phyloP scores from a whole-genome alignment of 2,888 invertebrate species.

The Augochlorella aurata region DNA sequence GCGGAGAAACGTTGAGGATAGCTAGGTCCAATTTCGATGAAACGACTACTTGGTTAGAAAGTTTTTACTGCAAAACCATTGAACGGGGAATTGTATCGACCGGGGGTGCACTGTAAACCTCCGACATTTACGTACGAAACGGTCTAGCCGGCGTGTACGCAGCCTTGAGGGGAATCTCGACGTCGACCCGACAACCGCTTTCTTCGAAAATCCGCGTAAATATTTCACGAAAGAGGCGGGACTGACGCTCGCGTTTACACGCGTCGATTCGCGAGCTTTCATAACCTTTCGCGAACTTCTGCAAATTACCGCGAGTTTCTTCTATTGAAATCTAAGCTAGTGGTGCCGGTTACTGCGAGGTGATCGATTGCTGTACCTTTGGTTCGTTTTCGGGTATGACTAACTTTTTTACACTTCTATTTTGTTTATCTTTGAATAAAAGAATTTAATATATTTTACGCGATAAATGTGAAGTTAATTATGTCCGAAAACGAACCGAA shows the following conservation, averaged over 20 bases:
- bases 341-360: too few relatives aligned
- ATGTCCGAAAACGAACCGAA: too few relatives aligned
- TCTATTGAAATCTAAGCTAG: too few relatives aligned
- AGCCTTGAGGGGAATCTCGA: conserved; percentile 38
- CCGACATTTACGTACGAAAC: conserved; percentile 31
- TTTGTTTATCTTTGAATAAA: too few relatives aligned
- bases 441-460: too few relatives aligned
- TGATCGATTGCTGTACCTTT: too few relatives aligned
- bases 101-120: conserved; percentile 11
- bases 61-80: not conserved
- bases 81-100: conserved; percentile 22
- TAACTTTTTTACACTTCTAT: too few relatives aligned
- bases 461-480: too few relatives aligned
- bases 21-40: not conserved
- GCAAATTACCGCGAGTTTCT: too few relatives aligned
- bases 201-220: conserved; percentile 44
- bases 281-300: not conserved
- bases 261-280: not conserved
- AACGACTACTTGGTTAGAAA: not conserved
- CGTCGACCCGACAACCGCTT: conserved; percentile 22
- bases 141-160: conserved; percentile 10
- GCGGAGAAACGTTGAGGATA: not conserved
- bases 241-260: conserved; percentile 17
- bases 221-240: conserved; percentile 53
- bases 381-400: too few relatives aligned